phyloP scores from a whole-genome alignment of 2,113 vertebrate genomes.

The Arenaria interpres region DNA sequence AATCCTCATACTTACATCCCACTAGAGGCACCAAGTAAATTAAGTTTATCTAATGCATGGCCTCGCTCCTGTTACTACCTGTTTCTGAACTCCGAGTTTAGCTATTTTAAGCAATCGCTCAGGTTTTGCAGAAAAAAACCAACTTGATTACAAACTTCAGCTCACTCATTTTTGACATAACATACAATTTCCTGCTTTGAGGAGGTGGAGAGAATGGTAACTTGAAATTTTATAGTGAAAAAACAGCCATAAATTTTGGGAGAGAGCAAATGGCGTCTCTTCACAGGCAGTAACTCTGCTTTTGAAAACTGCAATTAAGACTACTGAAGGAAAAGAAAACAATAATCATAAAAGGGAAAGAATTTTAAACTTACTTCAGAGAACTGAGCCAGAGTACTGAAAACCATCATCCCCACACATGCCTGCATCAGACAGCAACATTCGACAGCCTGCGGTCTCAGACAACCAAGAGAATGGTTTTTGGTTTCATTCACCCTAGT shows the following conservation, averaged over 20 bases:
- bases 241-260: background rate
- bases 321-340: background rate
- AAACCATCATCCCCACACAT: background rate
- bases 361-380: background rate
- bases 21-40: background rate
- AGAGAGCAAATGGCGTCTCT: background rate
- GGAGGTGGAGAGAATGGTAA: background rate
- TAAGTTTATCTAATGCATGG: background rate
- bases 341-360: background rate
- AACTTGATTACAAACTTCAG: background rate
- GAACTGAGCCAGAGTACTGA: background rate
- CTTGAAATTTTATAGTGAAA: background rate
- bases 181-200: background rate
- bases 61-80: background rate
- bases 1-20: background rate
- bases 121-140: background rate
- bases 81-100: background rate
- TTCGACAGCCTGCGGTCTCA: background rate
- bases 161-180: background rate
- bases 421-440: background rate
- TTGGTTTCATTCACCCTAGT: slow-evolving; percentile 1
- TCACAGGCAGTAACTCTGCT: background rate
- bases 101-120: background rate
- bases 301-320: background rate
- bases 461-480: background rate